Evolutionary conservation across 2,113 vertebrate genomes (phyloP).

Genomic region (Odontesthes bonariensis): DNA sequence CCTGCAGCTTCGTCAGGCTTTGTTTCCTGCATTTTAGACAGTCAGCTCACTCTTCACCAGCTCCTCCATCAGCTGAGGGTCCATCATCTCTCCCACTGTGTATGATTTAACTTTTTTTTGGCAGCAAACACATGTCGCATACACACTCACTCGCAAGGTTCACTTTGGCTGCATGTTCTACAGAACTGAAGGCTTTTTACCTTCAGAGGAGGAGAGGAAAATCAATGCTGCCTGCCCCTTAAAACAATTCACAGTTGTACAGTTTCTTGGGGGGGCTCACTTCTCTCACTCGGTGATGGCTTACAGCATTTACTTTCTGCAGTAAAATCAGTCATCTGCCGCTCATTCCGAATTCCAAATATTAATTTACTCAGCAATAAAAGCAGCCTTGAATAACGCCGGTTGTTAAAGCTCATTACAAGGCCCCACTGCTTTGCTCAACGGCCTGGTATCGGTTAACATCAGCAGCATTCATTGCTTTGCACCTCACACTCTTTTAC

Average conservation of each 20-base stretch:
- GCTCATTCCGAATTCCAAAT: slow-evolving; percentile 8
- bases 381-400: background rate
- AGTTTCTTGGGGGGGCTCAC: slow-evolving; percentile 22
- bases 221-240: slow-evolving; percentile 69
- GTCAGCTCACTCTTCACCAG: background rate
- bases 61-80: background rate
- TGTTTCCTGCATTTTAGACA: background rate
- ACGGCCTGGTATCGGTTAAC: too few relatives aligned
- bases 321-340: slow-evolving; percentile 10
- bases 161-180: slow-evolving; percentile 39
- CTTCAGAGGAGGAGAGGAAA: slow-evolving; percentile 44
- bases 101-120: slow-evolving; percentile 22
- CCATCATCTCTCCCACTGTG: slow-evolving; percentile 1
- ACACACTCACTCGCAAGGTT: background rate
- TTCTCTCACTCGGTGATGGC: slow-evolving; percentile 45
- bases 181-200: slow-evolving; percentile 54
- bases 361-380: slow-evolving; percentile 7
- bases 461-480: background rate
- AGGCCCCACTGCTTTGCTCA: background rate
- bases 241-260: slow-evolving; percentile 55
- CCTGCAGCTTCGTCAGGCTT: background rate
- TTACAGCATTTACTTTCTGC: slow-evolving; percentile 19
- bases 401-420: slow-evolving; percentile 8
- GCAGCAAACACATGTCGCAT: slow-evolving; percentile 12
- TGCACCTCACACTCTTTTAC: slow-evolving; percentile 2